These are phyloP conservation scores for Drosophila athabasca DNA, from an alignment of 1,140 invertebrate species.

Conservation along the genomic window DNA sequence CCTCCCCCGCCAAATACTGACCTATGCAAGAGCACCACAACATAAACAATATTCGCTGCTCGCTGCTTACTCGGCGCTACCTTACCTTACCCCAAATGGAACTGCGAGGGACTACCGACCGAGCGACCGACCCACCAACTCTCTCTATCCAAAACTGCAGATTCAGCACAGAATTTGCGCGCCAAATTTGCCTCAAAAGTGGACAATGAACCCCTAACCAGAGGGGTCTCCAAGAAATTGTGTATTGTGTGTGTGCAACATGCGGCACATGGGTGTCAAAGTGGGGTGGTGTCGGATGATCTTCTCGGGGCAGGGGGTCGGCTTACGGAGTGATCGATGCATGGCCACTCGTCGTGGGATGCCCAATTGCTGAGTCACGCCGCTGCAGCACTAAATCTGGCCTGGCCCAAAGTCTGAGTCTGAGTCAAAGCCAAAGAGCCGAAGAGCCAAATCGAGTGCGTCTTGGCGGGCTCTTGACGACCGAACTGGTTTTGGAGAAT, in stretches of 20 bases:
- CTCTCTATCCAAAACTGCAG: conserved; percentile 4
- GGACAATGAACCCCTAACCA: conserved; percentile 69
- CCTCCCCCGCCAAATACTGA: conserved; percentile 61
- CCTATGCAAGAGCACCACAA: conserved; percentile 60
- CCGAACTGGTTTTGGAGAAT: conserved; percentile 67
- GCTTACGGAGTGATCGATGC: conserved; percentile 21
- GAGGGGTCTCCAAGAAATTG: conserved; percentile 8
- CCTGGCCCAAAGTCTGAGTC: conserved; percentile 6
- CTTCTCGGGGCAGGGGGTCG: background rate
- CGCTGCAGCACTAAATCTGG: conserved; percentile 28
- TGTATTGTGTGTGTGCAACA: conserved; percentile 19
- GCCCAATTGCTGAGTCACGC: conserved; percentile 32
- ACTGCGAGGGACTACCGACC: conserved; percentile 2
- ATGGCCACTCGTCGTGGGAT: conserved; percentile 1
- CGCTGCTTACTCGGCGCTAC: conserved; percentile 48
- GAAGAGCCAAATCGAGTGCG: conserved; percentile 34
- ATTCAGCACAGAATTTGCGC: conserved; percentile 54
- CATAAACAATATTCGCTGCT: conserved; percentile 54
- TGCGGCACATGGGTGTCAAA: conserved; percentile 19
- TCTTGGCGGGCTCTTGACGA: conserved; percentile 6
- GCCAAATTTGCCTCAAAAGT: conserved; percentile 64
- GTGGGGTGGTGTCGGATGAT: background rate
- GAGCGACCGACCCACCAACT: too few relatives aligned
- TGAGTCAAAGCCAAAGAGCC: conserved; percentile 33
- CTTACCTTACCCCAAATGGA: conserved; percentile 3